These are phyloP conservation scores for Porites lobata DNA, from an alignment of 92 coral and sea anemone species.

Conservation along the genomic window DNA sequence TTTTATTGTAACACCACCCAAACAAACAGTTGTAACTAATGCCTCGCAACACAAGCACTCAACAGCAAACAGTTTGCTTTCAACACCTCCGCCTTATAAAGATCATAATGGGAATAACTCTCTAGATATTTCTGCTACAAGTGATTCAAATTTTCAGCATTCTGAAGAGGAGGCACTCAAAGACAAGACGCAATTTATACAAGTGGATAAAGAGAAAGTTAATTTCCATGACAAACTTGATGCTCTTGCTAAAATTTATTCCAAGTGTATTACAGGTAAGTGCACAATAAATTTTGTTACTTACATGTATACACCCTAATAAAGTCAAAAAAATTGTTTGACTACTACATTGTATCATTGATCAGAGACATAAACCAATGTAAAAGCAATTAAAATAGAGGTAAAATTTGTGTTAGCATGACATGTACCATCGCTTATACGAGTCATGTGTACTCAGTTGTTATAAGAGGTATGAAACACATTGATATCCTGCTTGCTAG, in stretches of 20 bases:
- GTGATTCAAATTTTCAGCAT: not conserved
- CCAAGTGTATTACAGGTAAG: conserved; percentile 79
- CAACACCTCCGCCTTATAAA: conserved; percentile 29
- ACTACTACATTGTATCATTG: too few relatives aligned
- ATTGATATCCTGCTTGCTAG: too few relatives aligned
- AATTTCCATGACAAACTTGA: conserved; percentile 60
- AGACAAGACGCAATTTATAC: conserved; percentile 6
- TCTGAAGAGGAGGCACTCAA: not conserved
- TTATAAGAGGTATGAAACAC: too few relatives aligned
- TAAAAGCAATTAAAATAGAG: too few relatives aligned
- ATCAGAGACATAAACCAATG: too few relatives aligned
- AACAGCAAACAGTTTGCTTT: not conserved
- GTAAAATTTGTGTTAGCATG: too few relatives aligned
- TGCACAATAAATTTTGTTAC: too few relatives aligned
- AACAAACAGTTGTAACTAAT: conserved; percentile 6
- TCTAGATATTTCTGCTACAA: not conserved
- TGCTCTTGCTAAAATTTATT: conserved; percentile 70
- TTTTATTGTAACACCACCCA: conserved; percentile 62
- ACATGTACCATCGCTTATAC: too few relatives aligned
- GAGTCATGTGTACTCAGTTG: too few relatives aligned
- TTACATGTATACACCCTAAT: too few relatives aligned
- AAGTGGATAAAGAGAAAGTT: conserved; percentile 55
- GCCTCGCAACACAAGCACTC: conserved; percentile 8
- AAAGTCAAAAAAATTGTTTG: too few relatives aligned
- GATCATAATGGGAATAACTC: not conserved